Base-by-base conservation (phyloP, 2,797 vertebrate species). In the Leucoraja ocellata region DNA sequence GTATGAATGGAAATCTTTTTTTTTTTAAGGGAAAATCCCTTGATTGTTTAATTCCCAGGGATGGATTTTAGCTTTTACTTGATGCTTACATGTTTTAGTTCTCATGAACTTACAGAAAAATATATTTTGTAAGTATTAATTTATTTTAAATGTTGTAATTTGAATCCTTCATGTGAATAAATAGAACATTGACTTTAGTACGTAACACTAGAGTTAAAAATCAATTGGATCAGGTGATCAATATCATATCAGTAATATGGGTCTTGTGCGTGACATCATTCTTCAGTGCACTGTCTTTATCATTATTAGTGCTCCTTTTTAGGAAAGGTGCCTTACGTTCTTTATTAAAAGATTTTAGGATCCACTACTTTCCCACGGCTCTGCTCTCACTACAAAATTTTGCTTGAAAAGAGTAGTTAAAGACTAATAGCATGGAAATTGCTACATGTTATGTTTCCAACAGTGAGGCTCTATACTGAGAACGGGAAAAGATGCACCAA, bases 1-100 rank as follows among this genome's bases (percentile, higher is more conserved):
- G 98, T 99, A 94, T 99, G 98, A 96, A 93, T 90, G 93, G 80
- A 36, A 58, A 8, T 76, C 71, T 32, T 32, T 32, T 68, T 14
- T 36, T 68, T 83, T 73, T 54, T 84, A 73, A 71, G 32, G 71
- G 28, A 74, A 46, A 32, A 16, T 4, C 93, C 81, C 93, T 93
- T 80, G 79, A 71, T 77, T 93, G 76, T 65, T 94, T 78, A 81
- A 78, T 79, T 93, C 73, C 77, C 77, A 88, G 21, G 80, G 91
- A 92, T 25, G 36, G 28, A 74, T 92, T 76, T 92, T 92, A 74
- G 25, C 5, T 76, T 92, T 76, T 92, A 92, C 39, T 25, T 25
- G 18, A 90, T 71, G 39, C 68, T 76, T 93, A 58, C 58, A 58
- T 21, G 58, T 93, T 80, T 76, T 65, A 36, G 88, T 78, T 61